Base-by-base conservation (phyloP, 2,888 invertebrate species). In the Caenorhabditis zanzibari region DNA sequence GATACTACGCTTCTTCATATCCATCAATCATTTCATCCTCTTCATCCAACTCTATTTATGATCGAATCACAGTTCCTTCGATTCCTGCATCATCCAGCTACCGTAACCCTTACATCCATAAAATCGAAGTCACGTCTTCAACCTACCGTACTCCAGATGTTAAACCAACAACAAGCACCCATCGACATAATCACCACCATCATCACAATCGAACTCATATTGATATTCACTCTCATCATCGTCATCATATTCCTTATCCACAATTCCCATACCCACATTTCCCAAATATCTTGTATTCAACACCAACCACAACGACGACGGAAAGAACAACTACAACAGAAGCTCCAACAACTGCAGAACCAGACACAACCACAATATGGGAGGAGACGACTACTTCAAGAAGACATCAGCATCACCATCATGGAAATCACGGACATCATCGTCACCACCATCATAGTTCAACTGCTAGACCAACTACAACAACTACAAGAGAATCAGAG, bases 161-260 rank as follows among this genome's bases (percentile, higher is more conserved):
- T 12, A 9, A 64, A n/a, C 52, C 64, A 22, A 66, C 66, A 0
- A 64, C 66, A 16, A 66, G 22, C 26, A 54, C 64, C 22, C 56
- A 58, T 68, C 68, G 32, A 19, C 74, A 81, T 14, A 71, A 76
- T 54, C 82, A 76, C 19, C 72, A 74, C 38, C 73, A 81, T 75
- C 69, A 82, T 49, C 82, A 82, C 32, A 76, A 82, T 26, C 35
- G 76, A 19, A 82, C 71, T 26, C 76, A 77, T 44, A 82, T 77
- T 59, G 73, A 82, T 24, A 77, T 77, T 19, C 76, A 82, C 44
- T 41, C 72, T n/a, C 73, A 81, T 49, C 64, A 52, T 16, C 72
- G 74, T 49, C 71, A 59, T 69, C 69, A 61, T 49, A 35, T 75
- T 5, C 58, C 74, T 24, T 72, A 64, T 58, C 79, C 79, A n/a